Conservation (phyloP, 1,140 invertebrate species). For the Aethina tumida region DNA sequence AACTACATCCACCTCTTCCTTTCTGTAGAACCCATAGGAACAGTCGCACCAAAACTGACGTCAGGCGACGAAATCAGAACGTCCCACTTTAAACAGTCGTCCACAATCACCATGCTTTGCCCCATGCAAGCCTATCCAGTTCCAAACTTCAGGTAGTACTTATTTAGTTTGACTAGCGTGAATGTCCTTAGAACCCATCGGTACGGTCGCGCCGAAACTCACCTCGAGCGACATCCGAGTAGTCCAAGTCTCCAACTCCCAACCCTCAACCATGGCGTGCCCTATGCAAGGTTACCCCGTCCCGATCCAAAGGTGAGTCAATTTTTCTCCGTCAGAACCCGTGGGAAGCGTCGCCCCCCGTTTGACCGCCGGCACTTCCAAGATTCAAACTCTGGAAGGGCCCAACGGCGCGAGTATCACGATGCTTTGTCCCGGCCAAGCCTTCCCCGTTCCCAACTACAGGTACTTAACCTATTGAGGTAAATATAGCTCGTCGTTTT, state of each 20-base stretch:
- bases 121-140: conserved; percentile 51
- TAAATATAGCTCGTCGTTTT: conserved; percentile 9
- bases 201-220: conserved; percentile 45
- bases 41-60: conserved; percentile 65
- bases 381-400: conserved; percentile 28
- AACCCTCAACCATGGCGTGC: conserved; percentile 37
- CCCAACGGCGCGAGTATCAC: conserved; percentile 19
- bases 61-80: conserved; percentile 55
- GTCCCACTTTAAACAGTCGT: conserved; percentile 42
- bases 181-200: conserved; percentile 39
- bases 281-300: conserved; percentile 62
- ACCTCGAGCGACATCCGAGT: conserved; percentile 32
- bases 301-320: conserved; percentile 53
- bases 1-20: too few relatives aligned
- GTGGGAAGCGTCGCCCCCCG: conserved; percentile 59
- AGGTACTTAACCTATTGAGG: conserved; percentile 37
- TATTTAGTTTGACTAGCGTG: conserved; percentile 2
- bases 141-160: conserved; percentile 43
- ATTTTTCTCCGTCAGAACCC: conserved; percentile 47
- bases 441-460: conserved; percentile 53
- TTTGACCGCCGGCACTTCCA: conserved; percentile 43
- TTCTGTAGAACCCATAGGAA: conserved; percentile 60
- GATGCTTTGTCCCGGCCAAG: conserved; percentile 53
- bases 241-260: conserved; percentile 33
- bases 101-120: conserved; percentile 52